These are phyloP conservation scores for Barnardius zonarius DNA, from an alignment of 2,113 vertebrate species.

Conservation along the genomic window DNA sequence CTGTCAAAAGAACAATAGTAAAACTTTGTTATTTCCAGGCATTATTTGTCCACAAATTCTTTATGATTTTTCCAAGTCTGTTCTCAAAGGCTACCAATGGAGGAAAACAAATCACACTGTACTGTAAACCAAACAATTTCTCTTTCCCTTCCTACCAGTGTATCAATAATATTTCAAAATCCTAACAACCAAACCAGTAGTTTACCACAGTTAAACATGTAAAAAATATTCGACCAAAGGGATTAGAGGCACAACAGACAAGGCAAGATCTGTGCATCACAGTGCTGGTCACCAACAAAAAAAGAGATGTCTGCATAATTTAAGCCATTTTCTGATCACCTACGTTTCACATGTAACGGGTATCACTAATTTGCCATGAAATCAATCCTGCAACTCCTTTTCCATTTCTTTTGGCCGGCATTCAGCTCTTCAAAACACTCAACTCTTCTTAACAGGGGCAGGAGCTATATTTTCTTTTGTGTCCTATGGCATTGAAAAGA, in stretches of 20 bases:
- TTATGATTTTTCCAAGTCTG: not conserved
- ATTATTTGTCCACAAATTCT: not conserved
- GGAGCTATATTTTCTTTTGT: not conserved
- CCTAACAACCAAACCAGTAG: not conserved
- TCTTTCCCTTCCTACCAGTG: not conserved
- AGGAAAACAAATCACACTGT: not conserved
- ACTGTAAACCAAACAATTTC: not conserved
- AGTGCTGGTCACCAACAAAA: not conserved
- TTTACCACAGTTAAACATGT: not conserved
- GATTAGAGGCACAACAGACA: constrained; percentile 19
- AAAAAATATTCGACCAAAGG: constrained; percentile 8
- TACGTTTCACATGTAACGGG: not conserved
- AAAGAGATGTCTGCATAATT: constrained; percentile 45
- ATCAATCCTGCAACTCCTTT: not conserved
- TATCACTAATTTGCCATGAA: not conserved
- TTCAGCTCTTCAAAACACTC: not conserved
- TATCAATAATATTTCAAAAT: not conserved
- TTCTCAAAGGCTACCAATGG: not conserved
- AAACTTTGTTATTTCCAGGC: not conserved
- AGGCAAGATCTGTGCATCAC: not conserved
- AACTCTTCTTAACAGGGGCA: not conserved
- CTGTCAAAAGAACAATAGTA: not conserved
- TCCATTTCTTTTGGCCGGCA: not conserved
- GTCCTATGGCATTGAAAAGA: not conserved
- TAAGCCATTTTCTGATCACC: not conserved